These are phyloP conservation scores for Dermolepida albohirtum DNA, from an alignment of 2,888 invertebrate genomes.

Conservation along the genomic window DNA sequence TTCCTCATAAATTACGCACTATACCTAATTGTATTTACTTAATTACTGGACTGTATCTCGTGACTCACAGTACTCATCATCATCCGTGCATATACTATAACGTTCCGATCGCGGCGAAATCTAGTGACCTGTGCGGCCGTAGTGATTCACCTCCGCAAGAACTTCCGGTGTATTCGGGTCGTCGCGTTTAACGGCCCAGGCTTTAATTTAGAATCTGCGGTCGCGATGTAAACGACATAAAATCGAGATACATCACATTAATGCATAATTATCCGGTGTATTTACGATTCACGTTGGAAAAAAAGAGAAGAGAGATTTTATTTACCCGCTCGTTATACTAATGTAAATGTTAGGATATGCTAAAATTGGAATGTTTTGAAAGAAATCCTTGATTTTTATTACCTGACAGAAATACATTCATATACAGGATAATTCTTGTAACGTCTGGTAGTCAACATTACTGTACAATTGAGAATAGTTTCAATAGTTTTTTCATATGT, in stretches of 20 bases:
- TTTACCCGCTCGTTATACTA: no score
- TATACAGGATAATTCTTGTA: no score
- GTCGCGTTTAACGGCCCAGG: constrained; percentile 45
- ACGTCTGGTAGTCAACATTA: no score
- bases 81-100: constrained; percentile 21
- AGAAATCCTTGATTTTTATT: no score
- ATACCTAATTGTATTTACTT: constrained; percentile 25
- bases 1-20: constrained; percentile 10
- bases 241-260: constrained; percentile 2
- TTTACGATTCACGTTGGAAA: neutral
- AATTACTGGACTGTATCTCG: constrained; percentile 18
- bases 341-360: no score
- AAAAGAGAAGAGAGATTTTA: no score
- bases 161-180: constrained; percentile 50
- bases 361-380: no score
- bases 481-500: no score
- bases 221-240: constrained; percentile 28
- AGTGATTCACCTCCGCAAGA: constrained; percentile 49
- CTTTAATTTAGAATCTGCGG: constrained; percentile 24
- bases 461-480: no score
- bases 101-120: constrained; percentile 37
- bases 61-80: constrained; percentile 32
- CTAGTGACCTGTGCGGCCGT: constrained; percentile 42
- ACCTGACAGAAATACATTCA: no score
- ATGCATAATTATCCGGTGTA: neutral